Evolutionary conservation across 2,113 vertebrate species (phyloP).

Genomic region (Nothocercus nigrocapillus): DNA sequence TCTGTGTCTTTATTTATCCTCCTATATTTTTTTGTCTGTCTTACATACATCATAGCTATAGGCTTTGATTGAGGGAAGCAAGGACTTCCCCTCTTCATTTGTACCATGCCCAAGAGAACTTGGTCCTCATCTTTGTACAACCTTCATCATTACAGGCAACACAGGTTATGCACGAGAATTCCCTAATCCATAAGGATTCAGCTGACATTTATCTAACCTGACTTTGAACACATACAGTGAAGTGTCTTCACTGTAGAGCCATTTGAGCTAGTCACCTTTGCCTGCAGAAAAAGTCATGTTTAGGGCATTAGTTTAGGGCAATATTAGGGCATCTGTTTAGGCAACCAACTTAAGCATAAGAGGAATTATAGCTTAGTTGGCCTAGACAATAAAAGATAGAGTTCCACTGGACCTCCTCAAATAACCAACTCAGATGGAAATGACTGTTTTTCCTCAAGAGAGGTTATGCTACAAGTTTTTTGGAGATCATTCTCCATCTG

Average conservation of each 20-base stretch:
- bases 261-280: neutral
- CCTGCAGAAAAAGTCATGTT: neutral
- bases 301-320: neutral
- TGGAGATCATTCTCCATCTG: neutral
- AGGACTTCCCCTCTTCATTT: neutral
- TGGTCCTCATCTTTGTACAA: neutral
- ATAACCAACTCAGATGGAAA: neutral
- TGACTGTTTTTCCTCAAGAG: neutral
- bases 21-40: neutral
- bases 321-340: neutral
- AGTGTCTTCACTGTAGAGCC: no score
- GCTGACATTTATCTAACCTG: neutral
- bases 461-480: neutral
- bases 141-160: neutral
- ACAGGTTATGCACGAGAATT: neutral
- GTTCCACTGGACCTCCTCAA: neutral
- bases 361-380: neutral
- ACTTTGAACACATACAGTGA: neutral
- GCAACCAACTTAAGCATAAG: neutral
- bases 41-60: neutral
- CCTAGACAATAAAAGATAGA: neutral
- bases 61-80: neutral
- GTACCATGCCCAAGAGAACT: neutral
- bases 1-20: neutral
- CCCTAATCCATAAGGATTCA: neutral